phyloP scores from a whole-genome alignment of 2,888 invertebrate species.

The Neoascia interrupta region DNA sequence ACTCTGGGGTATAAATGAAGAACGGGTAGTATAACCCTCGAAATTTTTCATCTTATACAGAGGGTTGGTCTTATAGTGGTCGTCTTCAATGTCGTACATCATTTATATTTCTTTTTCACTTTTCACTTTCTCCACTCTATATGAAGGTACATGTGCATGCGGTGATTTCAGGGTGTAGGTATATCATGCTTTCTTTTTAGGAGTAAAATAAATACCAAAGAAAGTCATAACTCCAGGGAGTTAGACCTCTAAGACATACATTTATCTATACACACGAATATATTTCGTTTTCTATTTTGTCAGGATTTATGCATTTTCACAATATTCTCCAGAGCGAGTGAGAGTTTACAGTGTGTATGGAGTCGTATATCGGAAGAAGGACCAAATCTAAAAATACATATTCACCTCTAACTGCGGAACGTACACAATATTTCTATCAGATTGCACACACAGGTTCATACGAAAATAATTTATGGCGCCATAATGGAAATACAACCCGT shows the following conservation, averaged over 20 bases:
- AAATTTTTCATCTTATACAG: slow-evolving; percentile 35
- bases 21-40: slow-evolving; percentile 15
- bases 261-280: slow-evolving; percentile 18
- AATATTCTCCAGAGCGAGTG: neutral
- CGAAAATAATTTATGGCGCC: slow-evolving; percentile 23
- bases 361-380: neutral
- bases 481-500: slow-evolving; percentile 4
- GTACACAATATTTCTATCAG: slow-evolving; percentile 7
- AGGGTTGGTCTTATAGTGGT: slow-evolving; percentile 35
- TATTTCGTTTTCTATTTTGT: slow-evolving; percentile 25
- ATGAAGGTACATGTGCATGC: neutral
- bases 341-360: neutral
- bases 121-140: neutral
- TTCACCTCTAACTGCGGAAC: neutral
- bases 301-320: slow-evolving; percentile 48
- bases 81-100: slow-evolving; percentile 44
- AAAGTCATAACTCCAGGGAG: no score
- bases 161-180: slow-evolving; percentile 59
- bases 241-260: slow-evolving; percentile 29
- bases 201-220: slow-evolving; percentile 34
- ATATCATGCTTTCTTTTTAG: slow-evolving; percentile 41
- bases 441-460: slow-evolving; percentile 28
- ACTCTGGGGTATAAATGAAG: no score
- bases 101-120: slow-evolving; percentile 51
- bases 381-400: slow-evolving; percentile 42